Evolutionary conservation across 92 coral and sea anemone genomes (phyloP).

Genomic region (Phenganax stokvisi): DNA sequence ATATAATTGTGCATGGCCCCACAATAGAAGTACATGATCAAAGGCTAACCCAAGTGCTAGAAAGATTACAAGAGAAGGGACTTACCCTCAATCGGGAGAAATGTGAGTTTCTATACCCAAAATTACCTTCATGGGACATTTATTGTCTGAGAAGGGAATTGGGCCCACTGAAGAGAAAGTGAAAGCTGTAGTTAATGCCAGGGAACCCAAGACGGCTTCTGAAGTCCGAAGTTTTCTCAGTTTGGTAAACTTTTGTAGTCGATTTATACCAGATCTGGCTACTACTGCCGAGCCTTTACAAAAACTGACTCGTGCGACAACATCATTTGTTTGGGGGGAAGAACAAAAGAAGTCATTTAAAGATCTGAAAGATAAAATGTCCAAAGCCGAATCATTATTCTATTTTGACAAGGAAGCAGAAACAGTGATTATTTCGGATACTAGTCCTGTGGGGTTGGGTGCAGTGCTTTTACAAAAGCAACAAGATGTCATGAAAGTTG

Average conservation of each 20-base stretch:
- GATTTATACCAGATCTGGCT: conserved; percentile 21
- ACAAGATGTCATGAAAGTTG: conserved; percentile 9
- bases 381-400: conserved; percentile 36
- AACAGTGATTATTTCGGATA: conserved; percentile 15
- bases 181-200: conserved; percentile 44
- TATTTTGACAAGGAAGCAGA: conserved; percentile 43
- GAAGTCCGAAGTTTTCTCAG: conserved; percentile 14
- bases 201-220: neutral
- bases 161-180: conserved; percentile 49
- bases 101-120: conserved; percentile 51
- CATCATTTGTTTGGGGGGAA: conserved; percentile 31
- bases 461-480: conserved; percentile 38
- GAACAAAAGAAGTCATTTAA: conserved; percentile 34
- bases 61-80: conserved; percentile 47
- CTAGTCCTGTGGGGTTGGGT: conserved; percentile 38
- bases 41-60: conserved; percentile 41
- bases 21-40: conserved; percentile 50
- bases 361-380: conserved; percentile 34
- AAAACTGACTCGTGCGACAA: neutral
- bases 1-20: conserved; percentile 53
- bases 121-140: conserved; percentile 51
- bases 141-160: conserved; percentile 51
- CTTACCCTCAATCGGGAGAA: conserved; percentile 48
- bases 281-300: conserved; percentile 12
- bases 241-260: conserved; percentile 18